These are phyloP conservation scores for Panulirus ornatus DNA, from an alignment of 1,140 invertebrate species.

Conservation along the genomic window DNA sequence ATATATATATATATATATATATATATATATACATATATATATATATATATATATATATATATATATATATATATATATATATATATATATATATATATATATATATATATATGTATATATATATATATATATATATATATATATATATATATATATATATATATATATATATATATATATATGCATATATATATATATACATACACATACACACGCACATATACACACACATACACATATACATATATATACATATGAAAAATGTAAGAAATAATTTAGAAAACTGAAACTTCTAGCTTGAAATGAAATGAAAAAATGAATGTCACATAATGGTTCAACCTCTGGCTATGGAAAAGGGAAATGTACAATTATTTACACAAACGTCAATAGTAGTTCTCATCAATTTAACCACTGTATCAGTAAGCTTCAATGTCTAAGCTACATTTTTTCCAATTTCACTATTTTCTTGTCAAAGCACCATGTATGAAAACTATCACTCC, in stretches of 20 bases:
- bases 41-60: slow-evolving; percentile 12
- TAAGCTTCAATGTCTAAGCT: no score
- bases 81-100: slow-evolving; percentile 5
- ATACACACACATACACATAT: not conserved
- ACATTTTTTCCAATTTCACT: no score
- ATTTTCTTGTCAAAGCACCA: no score
- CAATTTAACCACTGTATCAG: no score
- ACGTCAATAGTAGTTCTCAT: no score
- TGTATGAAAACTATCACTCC: no score
- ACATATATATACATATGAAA: not conserved
- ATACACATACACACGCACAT: not conserved
- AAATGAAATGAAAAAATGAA: no score
- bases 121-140: slow-evolving; percentile 30
- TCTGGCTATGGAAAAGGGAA: no score
- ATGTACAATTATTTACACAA: no score
- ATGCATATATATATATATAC: slow-evolving; percentile 22
- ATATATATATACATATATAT: slow-evolving; percentile 33
- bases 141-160: slow-evolving; percentile 36
- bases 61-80: slow-evolving; percentile 18
- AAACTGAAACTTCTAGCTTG: no score
- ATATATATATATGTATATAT: slow-evolving; percentile 22
- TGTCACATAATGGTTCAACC: no score
- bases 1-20: slow-evolving; percentile 45
- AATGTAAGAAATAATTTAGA: no score
- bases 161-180: slow-evolving; percentile 27